These are phyloP conservation scores for Ganaspis sp. DNA, from an alignment of 1,140 invertebrate species.

Conservation along the genomic window DNA sequence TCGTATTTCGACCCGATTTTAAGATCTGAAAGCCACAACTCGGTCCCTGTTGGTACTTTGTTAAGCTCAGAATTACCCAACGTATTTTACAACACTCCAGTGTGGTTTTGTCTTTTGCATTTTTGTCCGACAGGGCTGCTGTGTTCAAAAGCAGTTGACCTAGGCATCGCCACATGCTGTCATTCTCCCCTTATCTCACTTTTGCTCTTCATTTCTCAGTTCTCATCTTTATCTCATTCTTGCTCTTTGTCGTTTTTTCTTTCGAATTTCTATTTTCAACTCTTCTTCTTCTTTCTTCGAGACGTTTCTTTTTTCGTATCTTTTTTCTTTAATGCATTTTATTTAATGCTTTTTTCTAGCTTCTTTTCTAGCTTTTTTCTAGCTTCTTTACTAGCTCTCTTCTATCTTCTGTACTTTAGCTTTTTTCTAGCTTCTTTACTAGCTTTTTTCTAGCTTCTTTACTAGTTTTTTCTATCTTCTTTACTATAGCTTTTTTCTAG, in stretches of 20 bases:
- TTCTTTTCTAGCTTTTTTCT: too few relatives aligned
- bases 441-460: too few relatives aligned
- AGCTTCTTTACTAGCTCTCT: too few relatives aligned
- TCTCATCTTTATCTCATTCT: constrained; percentile 36
- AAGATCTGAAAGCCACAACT: background rate
- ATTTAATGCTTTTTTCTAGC: too few relatives aligned
- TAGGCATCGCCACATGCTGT: background rate
- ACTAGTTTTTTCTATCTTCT: too few relatives aligned
- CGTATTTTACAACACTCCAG: background rate
- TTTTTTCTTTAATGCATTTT: too few relatives aligned
- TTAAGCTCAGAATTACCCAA: background rate
- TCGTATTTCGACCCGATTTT: background rate
- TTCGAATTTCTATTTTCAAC: too few relatives aligned
- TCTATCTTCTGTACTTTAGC: too few relatives aligned
- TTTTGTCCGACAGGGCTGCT: background rate
- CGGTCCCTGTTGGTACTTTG: background rate
- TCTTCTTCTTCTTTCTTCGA: too few relatives aligned
- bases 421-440: too few relatives aligned
- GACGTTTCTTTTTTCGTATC: too few relatives aligned
- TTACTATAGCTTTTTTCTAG: too few relatives aligned
- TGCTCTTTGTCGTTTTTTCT: constrained; percentile 47
- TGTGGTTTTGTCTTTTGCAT: background rate
- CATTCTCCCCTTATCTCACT: constrained; percentile 16
- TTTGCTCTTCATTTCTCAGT: background rate
- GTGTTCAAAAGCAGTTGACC: background rate